Base-by-base conservation (phyloP, 2,113 vertebrate species). In the Mormyrus iriodes region DNA sequence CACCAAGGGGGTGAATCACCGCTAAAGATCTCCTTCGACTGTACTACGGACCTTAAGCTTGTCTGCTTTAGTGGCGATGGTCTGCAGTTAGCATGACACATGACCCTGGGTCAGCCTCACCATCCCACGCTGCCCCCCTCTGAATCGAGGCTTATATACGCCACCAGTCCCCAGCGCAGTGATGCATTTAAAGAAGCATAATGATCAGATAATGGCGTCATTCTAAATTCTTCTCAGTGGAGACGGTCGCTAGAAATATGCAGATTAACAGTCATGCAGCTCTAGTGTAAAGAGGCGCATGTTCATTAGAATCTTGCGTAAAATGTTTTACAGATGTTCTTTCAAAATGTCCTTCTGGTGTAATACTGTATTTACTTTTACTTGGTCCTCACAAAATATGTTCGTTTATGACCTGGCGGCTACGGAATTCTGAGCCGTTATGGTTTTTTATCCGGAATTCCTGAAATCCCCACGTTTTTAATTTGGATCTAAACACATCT, bases 401-500 rank as follows among this genome's bases (percentile, higher is more conserved):
- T 51, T 10, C 48, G 19, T 49, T 85, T 85, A 48, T 48, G n/a
- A 53, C 48, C n/a, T 35, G 15, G 27, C 21, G 3, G 0, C 51
- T 86, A 53, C 15, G 7, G 85, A 27, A 51, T 49, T 85, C 2
- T 49, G 15, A 44, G 6, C n/a, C 69, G 35, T 48, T 46, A 46
- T 61, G n/a, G 19, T 46, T 85, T 76, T 42, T 15, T 53, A 53
- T 39, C 15, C 31, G 27, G n/a, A 86, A 55, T 27, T 86, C 27
- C 48, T 52, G 5, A 85, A 86, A 86, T 86, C 48, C 85, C 46
- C 49, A 86, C 15, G 2, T 86, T 53, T 69, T 86, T 53, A 53
- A 48, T 86, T 55, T 7, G 1, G 24, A 53, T 86, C 51, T 86
- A 55, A 86, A 86, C 31, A 85, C 83, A 85, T 85, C 83, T 85